phyloP scores from a whole-genome alignment of 2,113 vertebrate genomes.

The Crocuta crocuta region DNA sequence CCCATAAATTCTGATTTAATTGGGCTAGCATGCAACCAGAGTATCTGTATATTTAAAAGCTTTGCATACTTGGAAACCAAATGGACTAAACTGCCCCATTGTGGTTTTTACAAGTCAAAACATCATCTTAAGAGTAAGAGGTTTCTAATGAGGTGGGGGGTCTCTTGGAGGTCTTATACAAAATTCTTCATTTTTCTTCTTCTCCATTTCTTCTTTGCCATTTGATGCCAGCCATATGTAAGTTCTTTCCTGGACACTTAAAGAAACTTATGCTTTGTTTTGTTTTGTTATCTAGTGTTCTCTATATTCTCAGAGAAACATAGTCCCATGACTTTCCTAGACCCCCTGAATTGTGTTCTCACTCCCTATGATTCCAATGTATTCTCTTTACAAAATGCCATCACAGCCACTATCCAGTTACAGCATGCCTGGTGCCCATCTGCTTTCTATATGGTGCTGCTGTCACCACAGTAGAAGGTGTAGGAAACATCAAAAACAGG shows the following conservation, averaged over 20 bases:
- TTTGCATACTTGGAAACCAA: not conserved
- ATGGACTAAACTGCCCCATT: not conserved
- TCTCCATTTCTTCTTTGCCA: not conserved
- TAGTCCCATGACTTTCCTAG: not conserved
- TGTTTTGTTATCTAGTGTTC: not conserved
- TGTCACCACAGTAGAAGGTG: slow-evolving; percentile 92
- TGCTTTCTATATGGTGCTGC: slow-evolving; percentile 90
- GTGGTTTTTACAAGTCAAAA: not conserved
- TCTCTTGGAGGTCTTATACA: not conserved
- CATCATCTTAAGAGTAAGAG: not conserved
- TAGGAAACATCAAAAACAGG: slow-evolving; percentile 89
- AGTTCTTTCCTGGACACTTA: not conserved
- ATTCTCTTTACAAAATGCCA: slow-evolving; percentile 78
- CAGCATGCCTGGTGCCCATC: slow-evolving; percentile 90
- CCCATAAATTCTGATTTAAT: not conserved
- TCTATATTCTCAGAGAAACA: not conserved
- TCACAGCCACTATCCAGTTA: slow-evolving; percentile 89
- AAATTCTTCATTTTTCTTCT: not conserved
- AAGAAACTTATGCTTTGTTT: not conserved
- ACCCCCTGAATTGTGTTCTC: not conserved
- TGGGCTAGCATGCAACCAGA: not conserved
- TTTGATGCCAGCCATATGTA: not conserved
- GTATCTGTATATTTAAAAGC: not conserved
- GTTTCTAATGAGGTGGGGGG: not conserved
- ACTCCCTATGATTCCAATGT: not conserved